Base-by-base conservation (phyloP, 2,113 vertebrate species). In the Pachycephala philippinensis region DNA sequence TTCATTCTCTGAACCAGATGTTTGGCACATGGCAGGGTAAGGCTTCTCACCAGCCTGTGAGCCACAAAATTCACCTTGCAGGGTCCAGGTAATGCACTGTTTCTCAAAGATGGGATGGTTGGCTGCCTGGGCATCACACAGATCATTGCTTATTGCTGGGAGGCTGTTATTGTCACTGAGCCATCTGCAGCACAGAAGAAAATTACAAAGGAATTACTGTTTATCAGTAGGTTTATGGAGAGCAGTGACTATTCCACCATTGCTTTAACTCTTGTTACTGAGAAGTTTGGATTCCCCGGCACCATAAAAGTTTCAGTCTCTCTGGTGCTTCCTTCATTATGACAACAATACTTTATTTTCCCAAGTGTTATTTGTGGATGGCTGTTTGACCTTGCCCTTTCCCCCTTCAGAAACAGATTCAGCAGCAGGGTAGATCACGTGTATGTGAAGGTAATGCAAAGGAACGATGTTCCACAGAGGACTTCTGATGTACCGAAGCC, bases 381-480 rank as follows among this genome's bases (percentile, higher is more conserved):
- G 17, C 57, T 93, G 27, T 74, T 89, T 77, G 54, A 45, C n/a
- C 50, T 74, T 37, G n/a, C 27, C 54, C 23, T 87, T 56, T 83
- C 16, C 20, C 15, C 22, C 24, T 79, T 83, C 53, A 80, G 57
- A 92, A 90, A 49, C 10, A 65, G 33, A 22, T 50, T 66, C 57
- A 79, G 44, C 57, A 90, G 53, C 70, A 68, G 57, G 7, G 14
- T 37, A 31, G 33, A 30, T 49, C n/a, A 49, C 5, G 7, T 52
- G 11, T 40, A 17, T 16, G 23, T 42, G 71, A 72, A 39, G 40
- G 57, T 50, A 35, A 44, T 50, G 28, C 50, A 74, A 31, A 24
- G 56, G 33, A 18, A 54, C 0, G 0, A 11, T 57, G 13, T 56
- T 57, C 45, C 31, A 11, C 3, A 39, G 28, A 56, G 13, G 15